These are phyloP conservation scores for Tragelaphus buxtoni DNA, from an alignment of 2,113 vertebrate species.

Conservation along the genomic window DNA sequence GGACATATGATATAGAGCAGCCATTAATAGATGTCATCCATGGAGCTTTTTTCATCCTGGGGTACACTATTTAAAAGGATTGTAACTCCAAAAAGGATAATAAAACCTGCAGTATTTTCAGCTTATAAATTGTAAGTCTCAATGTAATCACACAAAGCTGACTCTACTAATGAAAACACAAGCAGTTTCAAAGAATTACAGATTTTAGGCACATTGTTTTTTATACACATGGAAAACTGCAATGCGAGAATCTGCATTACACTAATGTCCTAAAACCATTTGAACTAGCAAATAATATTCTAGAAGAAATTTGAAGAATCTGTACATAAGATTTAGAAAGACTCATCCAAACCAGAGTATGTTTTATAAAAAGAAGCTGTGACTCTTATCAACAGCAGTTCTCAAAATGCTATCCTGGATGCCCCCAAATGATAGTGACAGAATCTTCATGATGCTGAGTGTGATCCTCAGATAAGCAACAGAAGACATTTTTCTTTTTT, in stretches of 20 bases:
- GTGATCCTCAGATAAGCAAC: slow-evolving; percentile 45
- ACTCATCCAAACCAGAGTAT: slow-evolving; percentile 33
- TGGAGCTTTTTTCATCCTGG: slow-evolving; percentile 28
- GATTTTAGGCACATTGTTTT: slow-evolving; percentile 49
- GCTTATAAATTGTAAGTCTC: slow-evolving; percentile 22
- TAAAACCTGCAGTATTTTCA: slow-evolving; percentile 51
- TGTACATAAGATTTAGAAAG: slow-evolving; percentile 36
- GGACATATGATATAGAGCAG: slow-evolving; percentile 44
- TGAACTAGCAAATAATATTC: slow-evolving; percentile 47
- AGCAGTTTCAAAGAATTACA: slow-evolving; percentile 36
- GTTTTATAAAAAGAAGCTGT: slow-evolving; percentile 44
- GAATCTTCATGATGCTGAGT: neutral
- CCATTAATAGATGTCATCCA: slow-evolving; percentile 37
- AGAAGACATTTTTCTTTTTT: slow-evolving; percentile 18
- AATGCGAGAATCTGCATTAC: slow-evolving; percentile 43
- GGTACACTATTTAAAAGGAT: slow-evolving; percentile 36
- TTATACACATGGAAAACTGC: slow-evolving; percentile 28
- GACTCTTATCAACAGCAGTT: slow-evolving; percentile 32
- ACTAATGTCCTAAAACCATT: slow-evolving; percentile 44
- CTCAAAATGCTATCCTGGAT: slow-evolving; percentile 31
- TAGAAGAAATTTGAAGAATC: slow-evolving; percentile 50
- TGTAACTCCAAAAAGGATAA: slow-evolving; percentile 10
- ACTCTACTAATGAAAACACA: slow-evolving; percentile 12
- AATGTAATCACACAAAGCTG: slow-evolving; percentile 30
- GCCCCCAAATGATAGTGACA: neutral